Percentiles rank a stretch among this genome's conserved stretches.
phyloP scores from a whole-genome alignment of 2,888 invertebrate genomes.

The Mellilla xanthometata region DNA sequence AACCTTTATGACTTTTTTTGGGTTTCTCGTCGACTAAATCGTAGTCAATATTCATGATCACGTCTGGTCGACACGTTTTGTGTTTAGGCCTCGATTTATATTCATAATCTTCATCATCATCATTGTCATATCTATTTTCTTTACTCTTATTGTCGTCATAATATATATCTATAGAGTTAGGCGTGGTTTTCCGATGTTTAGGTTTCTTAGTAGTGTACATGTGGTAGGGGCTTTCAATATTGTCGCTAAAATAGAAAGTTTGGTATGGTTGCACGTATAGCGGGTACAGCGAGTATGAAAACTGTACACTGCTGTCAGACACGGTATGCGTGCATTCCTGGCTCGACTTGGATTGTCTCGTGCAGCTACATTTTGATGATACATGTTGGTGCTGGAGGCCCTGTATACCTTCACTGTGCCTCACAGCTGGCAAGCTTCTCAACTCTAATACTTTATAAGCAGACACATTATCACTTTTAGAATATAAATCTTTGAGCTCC shows the following conservation, averaged over 20 bases:
- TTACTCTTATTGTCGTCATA: conserved; percentile 38
- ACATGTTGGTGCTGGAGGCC: conserved; percentile 1
- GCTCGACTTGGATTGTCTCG: conserved; percentile 3
- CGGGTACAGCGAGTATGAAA: conserved; percentile 33
- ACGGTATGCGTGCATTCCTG: conserved; percentile 12
- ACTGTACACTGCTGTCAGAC: background rate
- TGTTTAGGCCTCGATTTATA: conserved; percentile 10
- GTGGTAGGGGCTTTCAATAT: conserved; percentile 16
- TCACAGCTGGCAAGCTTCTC: conserved; percentile 48
- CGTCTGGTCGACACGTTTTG: conserved; percentile 9
- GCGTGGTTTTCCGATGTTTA: conserved; percentile 42
- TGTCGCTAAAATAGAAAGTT: conserved; percentile 38
- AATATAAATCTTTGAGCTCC: background rate
- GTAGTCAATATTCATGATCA: conserved; percentile 31
- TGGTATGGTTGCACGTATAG: conserved; percentile 43
- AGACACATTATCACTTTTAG: conserved; percentile 13
- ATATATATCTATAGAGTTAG: conserved; percentile 33
- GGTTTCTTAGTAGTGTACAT: conserved; percentile 38
- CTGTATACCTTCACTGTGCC: background rate
- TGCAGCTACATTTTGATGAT: conserved; percentile 22
- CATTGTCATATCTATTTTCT: conserved; percentile 7
- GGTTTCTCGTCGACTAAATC: conserved; percentile 19
- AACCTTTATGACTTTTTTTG: conserved; percentile 3
- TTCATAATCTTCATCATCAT: conserved; percentile 16
- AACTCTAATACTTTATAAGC: conserved; percentile 53